Conservation (phyloP, 2,797 vertebrate genomes). For the Myotis daubentonii region DNA sequence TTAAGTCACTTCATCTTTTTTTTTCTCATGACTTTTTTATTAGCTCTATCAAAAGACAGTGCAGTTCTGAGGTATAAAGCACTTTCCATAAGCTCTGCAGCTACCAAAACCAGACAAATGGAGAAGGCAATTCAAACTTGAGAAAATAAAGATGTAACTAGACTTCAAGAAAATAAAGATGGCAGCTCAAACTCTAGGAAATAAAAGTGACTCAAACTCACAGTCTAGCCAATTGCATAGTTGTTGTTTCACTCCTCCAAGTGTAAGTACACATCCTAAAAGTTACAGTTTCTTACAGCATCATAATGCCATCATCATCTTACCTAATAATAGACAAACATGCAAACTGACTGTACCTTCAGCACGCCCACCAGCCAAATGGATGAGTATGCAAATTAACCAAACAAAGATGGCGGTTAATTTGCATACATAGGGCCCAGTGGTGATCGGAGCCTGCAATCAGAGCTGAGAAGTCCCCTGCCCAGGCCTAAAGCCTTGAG, state of each 20-base stretch:
- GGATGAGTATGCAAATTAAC: too few relatives aligned
- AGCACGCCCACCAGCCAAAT: too few relatives aligned
- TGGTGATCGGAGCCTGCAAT: too few relatives aligned
- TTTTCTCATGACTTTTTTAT: neutral
- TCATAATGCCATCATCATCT: neutral
- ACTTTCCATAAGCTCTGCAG: neutral
- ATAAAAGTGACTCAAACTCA: neutral
- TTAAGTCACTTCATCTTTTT: neutral
- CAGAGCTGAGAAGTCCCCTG: too few relatives aligned
- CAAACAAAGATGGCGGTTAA: too few relatives aligned
- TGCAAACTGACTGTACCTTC: too few relatives aligned
- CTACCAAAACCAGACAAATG: neutral
- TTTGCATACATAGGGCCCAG: too few relatives aligned
- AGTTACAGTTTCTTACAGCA: neutral
- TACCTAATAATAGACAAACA: too few relatives aligned
- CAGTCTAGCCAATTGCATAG: neutral
- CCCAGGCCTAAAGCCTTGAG: too few relatives aligned
- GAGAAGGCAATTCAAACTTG: neutral
- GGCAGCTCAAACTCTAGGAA: neutral
- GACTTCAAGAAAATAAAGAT: neutral
- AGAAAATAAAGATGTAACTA: neutral
- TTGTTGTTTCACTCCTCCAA: neutral
- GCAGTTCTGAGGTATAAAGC: neutral
- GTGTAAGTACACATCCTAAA: neutral
- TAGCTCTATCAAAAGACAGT: neutral